These are phyloP conservation scores for Potamilus streckersoni DNA, from an alignment of 1,140 invertebrate genomes.

Conservation along the genomic window DNA sequence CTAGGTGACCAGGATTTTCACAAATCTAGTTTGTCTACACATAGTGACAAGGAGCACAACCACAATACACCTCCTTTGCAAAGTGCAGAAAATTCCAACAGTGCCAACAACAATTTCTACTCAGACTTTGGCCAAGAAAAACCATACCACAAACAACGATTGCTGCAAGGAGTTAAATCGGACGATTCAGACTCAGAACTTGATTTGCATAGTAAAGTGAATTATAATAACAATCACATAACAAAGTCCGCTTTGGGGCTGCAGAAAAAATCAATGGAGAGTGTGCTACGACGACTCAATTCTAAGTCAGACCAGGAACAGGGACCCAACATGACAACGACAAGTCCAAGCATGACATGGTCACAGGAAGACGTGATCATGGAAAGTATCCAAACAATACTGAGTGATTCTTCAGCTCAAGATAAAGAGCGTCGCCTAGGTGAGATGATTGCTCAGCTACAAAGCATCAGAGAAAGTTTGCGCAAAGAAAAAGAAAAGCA, in stretches of 20 bases:
- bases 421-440: conserved; percentile 78
- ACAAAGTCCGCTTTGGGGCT: conserved; percentile 60
- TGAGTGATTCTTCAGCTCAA: conserved; percentile 46
- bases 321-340: conserved; percentile 28
- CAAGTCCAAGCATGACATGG: conserved; percentile 26
- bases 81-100: conserved; percentile 40
- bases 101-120: conserved; percentile 34
- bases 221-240: conserved; percentile 33
- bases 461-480: conserved; percentile 82
- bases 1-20: conserved; percentile 25
- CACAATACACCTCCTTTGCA: conserved; percentile 31
- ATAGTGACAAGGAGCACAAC: conserved; percentile 34
- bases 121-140: conserved; percentile 37
- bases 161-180: conserved; percentile 45
- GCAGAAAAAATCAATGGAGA: conserved; percentile 76
- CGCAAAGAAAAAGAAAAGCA: conserved; percentile 76
- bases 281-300: conserved; percentile 53
- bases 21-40: no score
- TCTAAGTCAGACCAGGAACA: conserved; percentile 14
- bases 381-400: conserved; percentile 49
- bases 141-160: conserved; percentile 46
- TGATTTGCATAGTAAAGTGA: conserved; percentile 71
- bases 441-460: conserved; percentile 85
- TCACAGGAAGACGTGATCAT: conserved; percentile 13
- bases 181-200: conserved; percentile 71